Conservation (phyloP, 2,113 vertebrate genomes). For the Patagioenas fasciata region DNA sequence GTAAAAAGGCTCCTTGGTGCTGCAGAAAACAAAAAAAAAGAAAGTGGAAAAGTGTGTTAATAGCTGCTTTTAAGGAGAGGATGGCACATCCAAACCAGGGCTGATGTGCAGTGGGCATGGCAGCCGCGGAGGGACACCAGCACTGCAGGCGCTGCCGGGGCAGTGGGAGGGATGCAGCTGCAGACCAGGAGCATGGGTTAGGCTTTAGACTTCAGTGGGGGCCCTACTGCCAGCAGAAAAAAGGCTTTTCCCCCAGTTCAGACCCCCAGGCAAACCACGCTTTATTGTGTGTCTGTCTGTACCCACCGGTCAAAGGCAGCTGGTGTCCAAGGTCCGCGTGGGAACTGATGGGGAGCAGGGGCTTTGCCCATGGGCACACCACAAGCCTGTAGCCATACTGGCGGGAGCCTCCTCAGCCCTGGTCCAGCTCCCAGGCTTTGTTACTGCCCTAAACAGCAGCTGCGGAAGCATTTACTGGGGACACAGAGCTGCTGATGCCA, state of each 20-base stretch:
- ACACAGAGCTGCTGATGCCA: neutral
- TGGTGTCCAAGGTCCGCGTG: fast-evolving
- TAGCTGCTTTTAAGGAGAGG: neutral
- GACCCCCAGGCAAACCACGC: fast-evolving
- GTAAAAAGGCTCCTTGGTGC: neutral
- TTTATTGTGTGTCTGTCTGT: neutral
- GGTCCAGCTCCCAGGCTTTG: fast-evolving
- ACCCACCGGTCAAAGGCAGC: fast-evolving
- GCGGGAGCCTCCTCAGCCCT: neutral
- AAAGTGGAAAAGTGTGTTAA: neutral
- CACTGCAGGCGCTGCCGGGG: neutral
- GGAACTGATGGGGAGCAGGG: neutral
- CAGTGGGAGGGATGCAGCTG: neutral
- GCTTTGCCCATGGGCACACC: neutral
- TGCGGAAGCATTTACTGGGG: neutral
- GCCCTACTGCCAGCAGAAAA: neutral
- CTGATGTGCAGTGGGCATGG: neutral
- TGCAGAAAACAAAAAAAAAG: neutral
- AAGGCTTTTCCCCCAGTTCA: neutral
- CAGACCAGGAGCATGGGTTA: fast-evolving
- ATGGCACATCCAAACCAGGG: neutral
- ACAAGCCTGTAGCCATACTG: neutral
- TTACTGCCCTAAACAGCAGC: neutral
- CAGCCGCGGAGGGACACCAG: neutral
- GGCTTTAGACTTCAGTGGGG: neutral